These are phyloP conservation scores for Tetramorium simillimum DNA, from an alignment of 1,140 invertebrate species.

Conservation along the genomic window DNA sequence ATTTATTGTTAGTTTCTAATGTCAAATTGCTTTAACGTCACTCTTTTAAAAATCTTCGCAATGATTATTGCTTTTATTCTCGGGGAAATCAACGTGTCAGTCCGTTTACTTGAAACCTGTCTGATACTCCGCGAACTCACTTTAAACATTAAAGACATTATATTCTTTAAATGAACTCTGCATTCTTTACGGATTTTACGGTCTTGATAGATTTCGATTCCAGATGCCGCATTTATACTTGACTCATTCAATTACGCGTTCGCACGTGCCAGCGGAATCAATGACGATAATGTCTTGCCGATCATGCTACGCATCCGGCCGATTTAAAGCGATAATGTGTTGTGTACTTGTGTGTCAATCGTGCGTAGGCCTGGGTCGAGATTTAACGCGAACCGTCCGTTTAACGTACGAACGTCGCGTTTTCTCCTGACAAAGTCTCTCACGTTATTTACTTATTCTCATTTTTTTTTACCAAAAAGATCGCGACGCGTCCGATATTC, in stretches of 20 bases:
- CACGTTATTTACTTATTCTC: not conserved
- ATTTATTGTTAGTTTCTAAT: not conserved
- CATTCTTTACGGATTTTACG: not conserved
- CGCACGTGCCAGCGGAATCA: not conserved
- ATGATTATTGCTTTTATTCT: not conserved
- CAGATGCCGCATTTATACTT: constrained; percentile 21
- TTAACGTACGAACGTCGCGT: not conserved
- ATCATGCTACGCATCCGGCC: constrained; percentile 32
- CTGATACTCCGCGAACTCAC: not conserved
- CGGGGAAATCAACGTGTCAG: not conserved
- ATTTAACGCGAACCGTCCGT: constrained; percentile 38
- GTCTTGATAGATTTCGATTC: constrained; percentile 25
- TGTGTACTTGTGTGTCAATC: constrained; percentile 61
- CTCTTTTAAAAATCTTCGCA: not conserved
- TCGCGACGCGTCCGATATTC: constrained; percentile 49
- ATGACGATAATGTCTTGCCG: not conserved
- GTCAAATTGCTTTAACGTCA: not conserved
- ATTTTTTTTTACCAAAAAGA: not conserved
- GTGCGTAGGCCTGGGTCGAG: constrained; percentile 42
- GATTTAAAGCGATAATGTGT: constrained; percentile 53
- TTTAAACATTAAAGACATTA: constrained; percentile 3
- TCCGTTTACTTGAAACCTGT: no score
- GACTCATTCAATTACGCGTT: constrained; percentile 33
- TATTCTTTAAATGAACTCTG: not conserved
- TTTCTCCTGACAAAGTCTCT: constrained; percentile 3